These are phyloP conservation scores for Platyura marginata DNA, from an alignment of 1,140 invertebrate genomes.

Conservation along the genomic window DNA sequence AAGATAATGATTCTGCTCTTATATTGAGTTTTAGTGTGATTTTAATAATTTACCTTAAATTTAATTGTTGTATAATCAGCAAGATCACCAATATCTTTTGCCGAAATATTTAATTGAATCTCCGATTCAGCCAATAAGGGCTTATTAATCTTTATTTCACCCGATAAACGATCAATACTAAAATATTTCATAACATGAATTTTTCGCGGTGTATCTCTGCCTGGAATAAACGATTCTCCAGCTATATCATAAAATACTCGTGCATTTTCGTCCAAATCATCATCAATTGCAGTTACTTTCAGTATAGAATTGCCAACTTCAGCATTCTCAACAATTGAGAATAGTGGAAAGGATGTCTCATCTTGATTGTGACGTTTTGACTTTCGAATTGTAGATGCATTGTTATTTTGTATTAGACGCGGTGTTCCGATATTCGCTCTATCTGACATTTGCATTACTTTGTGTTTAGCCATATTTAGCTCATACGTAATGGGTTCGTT, in stretches of 20 bases:
- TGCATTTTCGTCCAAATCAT: constrained; percentile 55
- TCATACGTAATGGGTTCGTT: not conserved
- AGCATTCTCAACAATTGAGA: constrained; percentile 58
- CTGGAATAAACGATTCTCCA: constrained; percentile 38
- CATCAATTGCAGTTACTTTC: constrained; percentile 62
- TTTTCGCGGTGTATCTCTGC: constrained; percentile 21
- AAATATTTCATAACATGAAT: constrained; percentile 41
- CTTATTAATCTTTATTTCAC: constrained; percentile 58
- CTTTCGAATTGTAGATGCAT: not conserved
- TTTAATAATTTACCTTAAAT: constrained; percentile 25
- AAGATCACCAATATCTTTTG: constrained; percentile 53
- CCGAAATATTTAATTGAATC: constrained; percentile 57
- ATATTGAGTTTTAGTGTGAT: too few species aligned
- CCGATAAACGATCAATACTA: constrained; percentile 47
- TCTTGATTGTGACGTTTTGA: not conserved
- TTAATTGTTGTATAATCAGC: constrained; percentile 47
- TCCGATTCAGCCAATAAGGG: constrained; percentile 54
- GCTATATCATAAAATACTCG: constrained; percentile 56
- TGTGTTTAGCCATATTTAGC: constrained; percentile 5
- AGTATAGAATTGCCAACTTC: constrained; percentile 54
- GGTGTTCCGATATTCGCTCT: not conserved
- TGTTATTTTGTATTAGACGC: not conserved
- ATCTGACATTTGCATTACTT: constrained; percentile 1
- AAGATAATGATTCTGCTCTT: too few species aligned
- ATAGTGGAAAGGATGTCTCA: constrained; percentile 26